phyloP scores from a whole-genome alignment of 2,888 invertebrate species.

The Synergus itoensis region DNA sequence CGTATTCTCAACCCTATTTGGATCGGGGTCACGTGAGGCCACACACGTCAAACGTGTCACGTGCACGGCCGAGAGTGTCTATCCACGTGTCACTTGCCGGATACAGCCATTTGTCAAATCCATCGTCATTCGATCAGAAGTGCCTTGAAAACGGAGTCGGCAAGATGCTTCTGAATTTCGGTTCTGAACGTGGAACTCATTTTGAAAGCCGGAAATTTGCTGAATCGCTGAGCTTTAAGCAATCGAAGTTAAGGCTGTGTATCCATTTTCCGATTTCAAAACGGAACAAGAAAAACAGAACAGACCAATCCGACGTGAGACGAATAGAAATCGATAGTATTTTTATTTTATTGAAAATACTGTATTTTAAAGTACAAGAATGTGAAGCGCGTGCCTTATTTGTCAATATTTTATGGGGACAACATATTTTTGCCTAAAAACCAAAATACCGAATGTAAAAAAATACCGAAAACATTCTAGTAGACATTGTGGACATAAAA shows the following conservation, averaged over 20 bases:
- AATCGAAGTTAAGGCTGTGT: conserved; percentile 13
- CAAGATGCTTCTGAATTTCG: conserved; percentile 37
- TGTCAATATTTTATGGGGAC: neutral
- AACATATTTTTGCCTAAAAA: neutral
- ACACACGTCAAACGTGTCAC: conserved; percentile 63
- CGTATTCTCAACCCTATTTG: conserved; percentile 10
- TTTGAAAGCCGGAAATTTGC: conserved; percentile 29
- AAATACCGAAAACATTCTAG: too few relatives aligned
- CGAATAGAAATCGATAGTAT: neutral
- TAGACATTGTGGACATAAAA: too few relatives aligned
- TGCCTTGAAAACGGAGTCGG: conserved; percentile 39
- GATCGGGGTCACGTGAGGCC: conserved; percentile 37
- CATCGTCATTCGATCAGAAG: conserved; percentile 50
- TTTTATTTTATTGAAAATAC: neutral
- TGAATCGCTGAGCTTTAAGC: conserved; percentile 28
- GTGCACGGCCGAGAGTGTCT: conserved; percentile 59
- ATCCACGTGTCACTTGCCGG: conserved; percentile 63
- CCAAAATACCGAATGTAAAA: too few relatives aligned
- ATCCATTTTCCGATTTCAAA: conserved; percentile 25
- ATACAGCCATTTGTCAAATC: conserved; percentile 69
- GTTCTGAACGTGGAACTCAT: conserved; percentile 30
- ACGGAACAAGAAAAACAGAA: neutral
- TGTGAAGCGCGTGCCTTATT: neutral
- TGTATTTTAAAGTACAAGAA: neutral
- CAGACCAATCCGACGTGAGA: conserved; percentile 6